Evolutionary conservation across 2,888 invertebrate species (phyloP).

Genomic region (Sesamia inferens): DNA sequence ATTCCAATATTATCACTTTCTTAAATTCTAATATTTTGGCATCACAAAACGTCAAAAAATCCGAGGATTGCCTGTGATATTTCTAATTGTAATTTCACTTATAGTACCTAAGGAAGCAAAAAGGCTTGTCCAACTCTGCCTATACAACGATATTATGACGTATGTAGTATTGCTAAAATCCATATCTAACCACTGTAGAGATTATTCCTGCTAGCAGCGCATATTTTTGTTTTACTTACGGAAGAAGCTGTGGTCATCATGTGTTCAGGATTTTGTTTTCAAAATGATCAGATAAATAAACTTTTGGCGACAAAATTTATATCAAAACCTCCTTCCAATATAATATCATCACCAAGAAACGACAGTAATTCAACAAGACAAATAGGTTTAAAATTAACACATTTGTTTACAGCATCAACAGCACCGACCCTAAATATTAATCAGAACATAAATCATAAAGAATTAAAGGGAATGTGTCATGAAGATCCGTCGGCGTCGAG

Average conservation of each 20-base stretch:
- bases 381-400: slow-evolving; percentile 39
- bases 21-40: not conserved
- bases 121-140: not conserved
- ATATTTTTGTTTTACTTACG: too few relatives aligned
- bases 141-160: not conserved
- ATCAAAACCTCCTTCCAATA: slow-evolving; percentile 4
- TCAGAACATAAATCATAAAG: slow-evolving; percentile 52
- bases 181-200: too few relatives aligned
- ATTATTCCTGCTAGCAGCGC: too few relatives aligned
- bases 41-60: not conserved
- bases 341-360: slow-evolving; percentile 8
- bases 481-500: slow-evolving; percentile 44
- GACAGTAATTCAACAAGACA: slow-evolving; percentile 37
- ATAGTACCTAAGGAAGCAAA: not conserved
- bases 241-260: too few relatives aligned
- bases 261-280: too few relatives aligned
- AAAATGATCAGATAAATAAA: too few relatives aligned
- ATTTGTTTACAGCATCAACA: slow-evolving; percentile 37
- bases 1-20: not conserved
- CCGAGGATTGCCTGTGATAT: not conserved
- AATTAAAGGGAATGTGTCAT: slow-evolving; percentile 57
- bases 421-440: slow-evolving; percentile 47
- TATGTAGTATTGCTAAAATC: not conserved
- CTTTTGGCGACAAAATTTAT: not conserved
- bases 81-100: not conserved